Evolutionary conservation across 2,797 vertebrate genomes (phyloP).

Genomic region (Pseudocheirus occidentalis): DNA sequence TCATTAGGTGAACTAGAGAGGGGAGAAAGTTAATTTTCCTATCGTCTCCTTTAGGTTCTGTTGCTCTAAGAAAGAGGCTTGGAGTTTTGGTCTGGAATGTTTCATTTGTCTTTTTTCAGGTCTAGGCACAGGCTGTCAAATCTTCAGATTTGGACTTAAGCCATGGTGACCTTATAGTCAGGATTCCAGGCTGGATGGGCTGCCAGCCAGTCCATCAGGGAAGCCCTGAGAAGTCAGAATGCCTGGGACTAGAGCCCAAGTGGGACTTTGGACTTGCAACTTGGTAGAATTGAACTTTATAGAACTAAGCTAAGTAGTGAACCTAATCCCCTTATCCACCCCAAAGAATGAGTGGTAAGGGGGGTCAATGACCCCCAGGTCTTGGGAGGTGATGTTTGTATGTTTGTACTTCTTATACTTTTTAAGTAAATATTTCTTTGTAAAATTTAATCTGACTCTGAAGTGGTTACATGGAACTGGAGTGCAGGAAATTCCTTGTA

Average conservation of each 20-base stretch:
- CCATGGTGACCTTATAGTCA: background rate
- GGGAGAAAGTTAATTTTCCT: background rate
- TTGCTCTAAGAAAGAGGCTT: background rate
- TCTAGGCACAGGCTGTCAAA: background rate
- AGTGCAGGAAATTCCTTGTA: background rate
- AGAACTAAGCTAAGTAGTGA: background rate
- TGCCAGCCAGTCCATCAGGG: background rate
- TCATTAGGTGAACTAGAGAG: background rate
- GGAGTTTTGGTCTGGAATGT: background rate
- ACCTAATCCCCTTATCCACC: background rate
- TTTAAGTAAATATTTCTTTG: background rate
- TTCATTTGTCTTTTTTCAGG: background rate
- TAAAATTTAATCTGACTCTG: background rate
- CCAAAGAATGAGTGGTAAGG: background rate
- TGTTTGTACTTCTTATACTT: background rate
- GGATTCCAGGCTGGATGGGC: background rate
- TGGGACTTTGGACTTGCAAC: background rate
- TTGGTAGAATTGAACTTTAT: background rate
- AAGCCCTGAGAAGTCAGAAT: background rate
- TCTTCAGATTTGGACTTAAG: background rate
- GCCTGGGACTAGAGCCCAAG: background rate
- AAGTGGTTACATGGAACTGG: background rate
- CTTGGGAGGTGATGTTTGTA: background rate
- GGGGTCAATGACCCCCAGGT: background rate
- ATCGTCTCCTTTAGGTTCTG: background rate